Evolutionary conservation across 2,113 vertebrate genomes (phyloP), one percentile per base, ranked within the genome.

Genomic region (Pseudorhombus dupliciocellatus): DNA sequence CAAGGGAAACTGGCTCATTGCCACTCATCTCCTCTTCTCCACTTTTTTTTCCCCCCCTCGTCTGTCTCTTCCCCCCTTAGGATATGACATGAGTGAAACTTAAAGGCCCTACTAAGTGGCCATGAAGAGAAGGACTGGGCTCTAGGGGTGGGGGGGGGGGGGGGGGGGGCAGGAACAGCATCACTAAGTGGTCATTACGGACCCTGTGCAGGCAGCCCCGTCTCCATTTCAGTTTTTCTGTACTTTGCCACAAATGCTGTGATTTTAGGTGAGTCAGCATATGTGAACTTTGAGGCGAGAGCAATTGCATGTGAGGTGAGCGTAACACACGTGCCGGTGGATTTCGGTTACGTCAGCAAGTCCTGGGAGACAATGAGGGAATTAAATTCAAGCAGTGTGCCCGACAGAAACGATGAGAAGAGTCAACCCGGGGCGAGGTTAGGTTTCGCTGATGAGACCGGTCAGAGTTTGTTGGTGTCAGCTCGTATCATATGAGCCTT

Each of bases 41-140:
- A 15, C 5, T 8, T 30, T 0, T 42, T 7, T 57, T 20, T 42
- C 10, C 16, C 42, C n/a, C 28, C 28, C 9, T 21, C 5, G 18
- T 53, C 25, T 4, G 28, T 52, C 3, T 51, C 16, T 48, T 11
- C 21, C 2, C 11, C 1, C 48, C 30, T 68, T 24, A 63, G 55
- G 56, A 75, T 37, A 65, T 75, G 79, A 75, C 70, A 62, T 52
- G 55, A 79, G 51, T 76, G 37, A 59, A 61, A 70, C 58, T 50
- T 84, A 65, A 80, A 80, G 40, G 51, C 55, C 18, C 1, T 2
- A 5, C 63, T 88, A 86, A 80, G 81, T 83, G 48, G 70, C 67
- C 64, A 51, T 66, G 25, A 66, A 58, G 24, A 62, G 50, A 46
- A 21, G 46, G 40, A 51, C 11, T 22, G 46, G 63, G 34, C 62